Evolutionary conservation across 1,140 invertebrate genomes (phyloP), one percentile per base, ranked within the genome.

Genomic region (Drosophila nebulosa): DNA sequence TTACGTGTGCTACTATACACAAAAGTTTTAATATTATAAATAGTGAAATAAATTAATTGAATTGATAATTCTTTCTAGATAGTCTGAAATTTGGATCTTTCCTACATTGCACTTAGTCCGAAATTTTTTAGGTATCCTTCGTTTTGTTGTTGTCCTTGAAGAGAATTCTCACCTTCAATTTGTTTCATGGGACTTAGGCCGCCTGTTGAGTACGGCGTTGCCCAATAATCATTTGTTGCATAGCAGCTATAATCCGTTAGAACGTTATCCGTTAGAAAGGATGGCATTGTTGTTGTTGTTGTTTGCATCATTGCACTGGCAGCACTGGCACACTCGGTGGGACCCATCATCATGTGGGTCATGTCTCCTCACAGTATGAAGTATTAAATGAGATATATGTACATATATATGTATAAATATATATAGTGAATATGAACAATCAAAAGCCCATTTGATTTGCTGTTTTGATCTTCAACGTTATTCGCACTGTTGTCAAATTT

Each of bases 181-280:
- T 91, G 89, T 74, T 91, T 91, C 90, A 91, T 91, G 26, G 90
- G 90, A 65, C 79, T 91, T 6, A 90, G 68, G 7, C 74, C 90
- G 64, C 79, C 73, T 50, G 70, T 69, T 30, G 79, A 56, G 50
- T 91, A 91, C 18, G 90, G 61, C 21, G 86, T 68, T 14, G 90
- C 60, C 90, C 90, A 91, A 65, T 79, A 90, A 39, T 91, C 90
- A 21, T 89, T 90, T 12, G 77, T 71, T 46, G 39, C 39, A 56
- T 90, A 90, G 53, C 83, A 91, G 39, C 83, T 85, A 36, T 90
- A 91, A 56, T 91, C 90, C 63, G 83, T 64, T 18, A 90, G 64
- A 32, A 79, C 78, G 52, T 85, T 91, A 69, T 91, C 90, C 62
- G 39, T 46, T 46, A 46, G 16, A 46, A 90, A 74, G 64, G 90